These are phyloP conservation scores for Phalacrocorax pelagicus DNA, from an alignment of 2,113 vertebrate species.

Conservation along the genomic window DNA sequence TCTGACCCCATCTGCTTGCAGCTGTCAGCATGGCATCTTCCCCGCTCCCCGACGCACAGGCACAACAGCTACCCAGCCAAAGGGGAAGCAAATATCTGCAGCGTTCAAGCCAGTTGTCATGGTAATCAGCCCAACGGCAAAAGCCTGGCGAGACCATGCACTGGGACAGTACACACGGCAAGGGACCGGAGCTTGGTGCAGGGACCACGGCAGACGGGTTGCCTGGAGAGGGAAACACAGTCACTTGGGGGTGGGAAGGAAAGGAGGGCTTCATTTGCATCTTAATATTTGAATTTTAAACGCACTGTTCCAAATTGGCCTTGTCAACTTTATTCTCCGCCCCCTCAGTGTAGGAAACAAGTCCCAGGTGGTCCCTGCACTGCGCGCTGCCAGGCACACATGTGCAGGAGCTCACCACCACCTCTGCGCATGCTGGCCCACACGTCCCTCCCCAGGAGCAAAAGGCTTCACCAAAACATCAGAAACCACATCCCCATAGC, in stretches of 20 bases:
- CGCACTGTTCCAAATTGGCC: not conserved
- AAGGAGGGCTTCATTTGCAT: not conserved
- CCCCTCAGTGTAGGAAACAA: not conserved
- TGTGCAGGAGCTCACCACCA: not conserved
- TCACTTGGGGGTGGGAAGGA: not conserved
- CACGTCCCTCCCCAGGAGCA: not conserved
- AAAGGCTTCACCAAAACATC: not conserved
- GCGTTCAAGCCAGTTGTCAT: not conserved
- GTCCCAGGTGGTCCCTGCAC: not conserved
- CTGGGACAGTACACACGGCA: fast-evolving
- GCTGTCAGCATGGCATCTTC: slow-evolving; percentile 22
- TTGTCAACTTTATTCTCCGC: slow-evolving; percentile 1
- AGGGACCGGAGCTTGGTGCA: not conserved
- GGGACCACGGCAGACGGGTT: not conserved
- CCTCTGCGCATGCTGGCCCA: fast-evolving
- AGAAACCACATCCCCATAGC: not conserved
- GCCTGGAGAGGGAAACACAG: not conserved
- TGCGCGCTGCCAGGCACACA: not conserved
- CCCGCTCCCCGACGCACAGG: fast-evolving
- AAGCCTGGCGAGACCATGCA: fast-evolving
- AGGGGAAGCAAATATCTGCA: not conserved
- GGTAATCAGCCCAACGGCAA: not conserved
- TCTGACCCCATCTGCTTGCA: slow-evolving; percentile 31
- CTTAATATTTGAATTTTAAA: not conserved
- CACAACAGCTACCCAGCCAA: not conserved